Evolutionary conservation across 2,797 vertebrate species (phyloP).

Genomic region (Graptemys geographica): DNA sequence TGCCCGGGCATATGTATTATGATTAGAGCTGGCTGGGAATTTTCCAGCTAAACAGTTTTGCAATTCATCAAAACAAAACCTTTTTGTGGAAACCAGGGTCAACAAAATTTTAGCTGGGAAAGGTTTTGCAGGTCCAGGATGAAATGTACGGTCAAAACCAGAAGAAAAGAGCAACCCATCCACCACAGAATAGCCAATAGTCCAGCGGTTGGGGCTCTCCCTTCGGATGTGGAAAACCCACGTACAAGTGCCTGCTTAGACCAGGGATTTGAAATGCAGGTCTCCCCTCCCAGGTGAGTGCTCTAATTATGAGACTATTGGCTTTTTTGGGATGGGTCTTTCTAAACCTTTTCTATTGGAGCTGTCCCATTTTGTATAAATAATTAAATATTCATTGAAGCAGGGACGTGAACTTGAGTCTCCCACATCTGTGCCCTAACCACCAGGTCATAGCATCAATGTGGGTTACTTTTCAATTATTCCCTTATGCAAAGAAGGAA

Average conservation of each 20-base stretch:
- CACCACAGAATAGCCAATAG: not conserved
- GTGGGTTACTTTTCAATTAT: not conserved
- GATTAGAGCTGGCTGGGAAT: not conserved
- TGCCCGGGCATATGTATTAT: not conserved
- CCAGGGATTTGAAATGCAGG: not conserved
- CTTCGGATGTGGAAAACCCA: not conserved
- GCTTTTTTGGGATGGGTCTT: not conserved
- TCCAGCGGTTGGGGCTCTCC: not conserved
- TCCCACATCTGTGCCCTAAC: not conserved
- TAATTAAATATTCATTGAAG: not conserved
- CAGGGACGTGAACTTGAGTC: not conserved
- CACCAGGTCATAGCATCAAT: not conserved
- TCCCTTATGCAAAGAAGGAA: not conserved
- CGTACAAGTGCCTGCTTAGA: not conserved
- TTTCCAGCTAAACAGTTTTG: not conserved
- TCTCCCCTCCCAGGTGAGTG: not conserved
- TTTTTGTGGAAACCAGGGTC: not conserved
- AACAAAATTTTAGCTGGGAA: not conserved
- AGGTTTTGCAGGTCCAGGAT: not conserved
- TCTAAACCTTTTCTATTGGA: not conserved
- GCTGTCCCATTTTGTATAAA: not conserved
- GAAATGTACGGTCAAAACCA: not conserved
- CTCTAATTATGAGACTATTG: not conserved
- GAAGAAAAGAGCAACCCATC: not conserved
- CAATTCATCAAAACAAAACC: not conserved